Evolutionary conservation across 2,113 vertebrate species (phyloP).

Genomic region (Phalacrocorax brasilianus): DNA sequence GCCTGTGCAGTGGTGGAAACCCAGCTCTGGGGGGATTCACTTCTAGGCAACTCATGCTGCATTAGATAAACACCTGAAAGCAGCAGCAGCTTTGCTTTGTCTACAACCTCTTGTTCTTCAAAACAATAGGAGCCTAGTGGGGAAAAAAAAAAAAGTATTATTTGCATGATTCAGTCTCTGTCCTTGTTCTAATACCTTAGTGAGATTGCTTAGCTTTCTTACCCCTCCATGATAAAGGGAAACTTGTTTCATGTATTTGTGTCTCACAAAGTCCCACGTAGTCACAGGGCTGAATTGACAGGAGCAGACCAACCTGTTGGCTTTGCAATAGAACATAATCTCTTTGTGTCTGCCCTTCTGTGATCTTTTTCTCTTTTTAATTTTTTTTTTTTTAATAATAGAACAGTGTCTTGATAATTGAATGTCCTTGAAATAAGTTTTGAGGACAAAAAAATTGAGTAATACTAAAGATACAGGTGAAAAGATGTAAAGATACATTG

Average conservation of each 20-base stretch:
- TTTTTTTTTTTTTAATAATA: background rate
- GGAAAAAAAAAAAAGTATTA: background rate
- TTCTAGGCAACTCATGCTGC: rapidly evolving
- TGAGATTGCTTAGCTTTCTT: background rate
- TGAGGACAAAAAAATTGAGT: background rate
- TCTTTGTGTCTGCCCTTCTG: background rate
- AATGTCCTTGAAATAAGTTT: background rate
- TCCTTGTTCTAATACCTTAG: background rate
- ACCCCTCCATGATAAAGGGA: background rate
- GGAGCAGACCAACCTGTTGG: background rate
- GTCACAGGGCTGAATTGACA: background rate
- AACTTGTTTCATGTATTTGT: background rate
- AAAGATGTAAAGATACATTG: background rate
- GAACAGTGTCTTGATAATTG: background rate
- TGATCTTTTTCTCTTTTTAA: background rate
- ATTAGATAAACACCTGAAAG: background rate
- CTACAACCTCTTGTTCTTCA: background rate
- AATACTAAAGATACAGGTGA: background rate
- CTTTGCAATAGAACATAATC: background rate
- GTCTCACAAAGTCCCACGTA: background rate
- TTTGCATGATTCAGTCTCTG: background rate
- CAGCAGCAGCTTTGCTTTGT: background rate
- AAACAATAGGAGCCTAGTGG: background rate
- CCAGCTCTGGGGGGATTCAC: background rate
- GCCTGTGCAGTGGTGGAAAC: background rate